Conservation (phyloP, 2,797 vertebrate species). For the Borostomias antarcticus region DNA sequence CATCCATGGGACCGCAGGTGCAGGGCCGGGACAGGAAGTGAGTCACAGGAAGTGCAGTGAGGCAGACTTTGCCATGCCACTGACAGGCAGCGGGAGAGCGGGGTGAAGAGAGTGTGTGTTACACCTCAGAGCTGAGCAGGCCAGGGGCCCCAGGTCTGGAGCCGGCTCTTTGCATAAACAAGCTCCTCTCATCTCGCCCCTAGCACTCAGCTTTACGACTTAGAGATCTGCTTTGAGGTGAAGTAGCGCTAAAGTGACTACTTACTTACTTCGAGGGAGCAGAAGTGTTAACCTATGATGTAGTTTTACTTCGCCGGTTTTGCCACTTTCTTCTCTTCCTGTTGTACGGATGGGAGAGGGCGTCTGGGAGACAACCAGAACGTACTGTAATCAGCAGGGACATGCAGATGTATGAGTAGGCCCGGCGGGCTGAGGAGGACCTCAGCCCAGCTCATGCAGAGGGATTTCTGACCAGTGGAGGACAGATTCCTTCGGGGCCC, state of each 20-base stretch:
- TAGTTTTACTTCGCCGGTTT: neutral
- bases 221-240: slow-evolving; percentile 25
- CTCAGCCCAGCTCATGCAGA: neutral
- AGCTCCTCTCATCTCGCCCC: slow-evolving; percentile 43
- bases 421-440: no score
- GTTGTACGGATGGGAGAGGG: neutral
- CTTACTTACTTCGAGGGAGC: neutral
- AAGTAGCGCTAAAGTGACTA: slow-evolving; percentile 11
- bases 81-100: slow-evolving; percentile 70
- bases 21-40: slow-evolving; percentile 81
- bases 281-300: neutral
- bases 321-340: neutral
- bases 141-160: slow-evolving; percentile 45
- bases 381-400: neutral
- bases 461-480: neutral
- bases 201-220: slow-evolving; percentile 37
- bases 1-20: slow-evolving; percentile 77
- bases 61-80: slow-evolving; percentile 70
- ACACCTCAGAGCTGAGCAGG: slow-evolving; percentile 50
- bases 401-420: neutral
- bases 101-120: slow-evolving; percentile 51
- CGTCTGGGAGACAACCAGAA: neutral
- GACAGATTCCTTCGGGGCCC: neutral
- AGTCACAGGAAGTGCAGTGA: slow-evolving; percentile 80
- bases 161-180: slow-evolving; percentile 55